Evolutionary conservation across 2,888 invertebrate species (phyloP), one percentile per base, ranked within the genome.

Genomic region (Caenorhabditis sinica): DNA sequence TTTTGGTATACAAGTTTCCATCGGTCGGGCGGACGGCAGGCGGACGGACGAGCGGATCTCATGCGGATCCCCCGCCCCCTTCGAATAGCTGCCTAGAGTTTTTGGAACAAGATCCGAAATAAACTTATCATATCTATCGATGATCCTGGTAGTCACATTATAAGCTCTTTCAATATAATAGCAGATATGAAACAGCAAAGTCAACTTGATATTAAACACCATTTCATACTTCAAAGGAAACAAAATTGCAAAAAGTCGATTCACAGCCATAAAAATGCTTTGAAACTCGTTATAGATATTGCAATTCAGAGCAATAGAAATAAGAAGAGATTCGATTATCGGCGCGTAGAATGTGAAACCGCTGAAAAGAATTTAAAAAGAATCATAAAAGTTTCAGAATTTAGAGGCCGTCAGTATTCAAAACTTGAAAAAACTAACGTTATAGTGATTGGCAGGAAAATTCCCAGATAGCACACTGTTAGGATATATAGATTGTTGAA

Each of bases 231-330:
- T 65, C 28, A 65, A 13, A 0, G 65, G 65, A 30, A 65, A 65
- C 17, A n/a, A 45, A 1, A 65, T 65, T 5, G 65, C 65, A 20
- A 65, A 45, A 17, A 65, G 28, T 45, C 65, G 45, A 28, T 65
- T 65, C 0, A 45, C 28, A 11, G 65, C 45, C 65, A 65, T 65
- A 11, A 28, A 65, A 45, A 65, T 65, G 28, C 65, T 65, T 15
- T 65, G 65, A n/a, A n/a, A 45, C n/a, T 45, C 45, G 30, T 65
- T 65, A n/a, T 65, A 65, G 23, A 65, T 65, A n/a, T 65, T 65
- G n/a, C 65, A 65, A 15, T 65, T 65, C 3, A 65, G 25, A 28
- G 28, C 65, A 28, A 45, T 65, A 2, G 65, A 45, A 23, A 65
- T 65, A 1, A 65, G 17, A 0, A 65, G 2, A 2, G 65, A 28